Evolutionary conservation across 1,140 invertebrate genomes (phyloP), one percentile per base, ranked within the genome.

Genomic region (Drosophila funebris): DNA sequence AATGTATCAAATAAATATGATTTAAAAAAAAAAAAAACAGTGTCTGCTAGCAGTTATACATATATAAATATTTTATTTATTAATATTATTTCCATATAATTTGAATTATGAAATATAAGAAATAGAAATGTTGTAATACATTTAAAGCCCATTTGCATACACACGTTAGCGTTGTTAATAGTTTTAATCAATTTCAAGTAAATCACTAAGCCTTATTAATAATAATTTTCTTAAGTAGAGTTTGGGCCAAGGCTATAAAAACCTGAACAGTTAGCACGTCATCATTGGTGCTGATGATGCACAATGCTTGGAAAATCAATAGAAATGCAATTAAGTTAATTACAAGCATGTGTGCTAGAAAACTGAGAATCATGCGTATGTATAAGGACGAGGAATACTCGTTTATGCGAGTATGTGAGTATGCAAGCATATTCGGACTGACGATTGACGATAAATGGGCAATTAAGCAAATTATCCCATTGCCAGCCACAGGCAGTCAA

Each of bases 321-420:
- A 64, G 61, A 85, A 85, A 85, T 74, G 64, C 77, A 85, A 85
- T 85, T 78, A 80, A 74, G 57, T 77, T 81, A 85, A 85, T 85
- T 75, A 63, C 77, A 29, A 37, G 57, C 72, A 77, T 85, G 66
- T 76, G 62, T 66, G 72, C 69, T 79, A 46, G 36, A 58, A 75
- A 80, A 62, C 58, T 69, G 46, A 66, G 14, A 14, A 50, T 18
- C 24, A 56, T 54, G 6, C 37, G 33, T 8, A 13, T 27, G 43
- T 11, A 22, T 5, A 50, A 6, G 14, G 52, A 24, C 8, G 37
- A 31, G 6, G 29, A 18, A 18, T 48, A 27, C 22, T 33, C 27
- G 27, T 31, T 33, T 33, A 33, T 33, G 9, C 11, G 31, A 33
- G 11, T 33, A 33, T 9, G 11, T 13, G 24, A 33, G 24, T 18